Evolutionary conservation across 2,888 invertebrate genomes (phyloP).

Genomic region (Lagria hirta): DNA sequence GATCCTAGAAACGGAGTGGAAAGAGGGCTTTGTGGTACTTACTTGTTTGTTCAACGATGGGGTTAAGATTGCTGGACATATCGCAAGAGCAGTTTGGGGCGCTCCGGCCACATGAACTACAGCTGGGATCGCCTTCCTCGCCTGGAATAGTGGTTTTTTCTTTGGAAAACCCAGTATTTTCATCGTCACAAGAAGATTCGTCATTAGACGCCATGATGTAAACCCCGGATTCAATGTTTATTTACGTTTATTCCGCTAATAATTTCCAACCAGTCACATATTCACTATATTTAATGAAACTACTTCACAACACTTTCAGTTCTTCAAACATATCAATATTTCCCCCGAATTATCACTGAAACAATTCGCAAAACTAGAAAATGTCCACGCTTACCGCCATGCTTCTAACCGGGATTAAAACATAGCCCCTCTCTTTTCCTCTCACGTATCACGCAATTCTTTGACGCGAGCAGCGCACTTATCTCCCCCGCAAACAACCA

Average conservation of each 20-base stretch:
- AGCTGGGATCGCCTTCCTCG: constrained; percentile 8
- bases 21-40: no score
- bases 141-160: constrained; percentile 1
- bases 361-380: constrained; percentile 34
- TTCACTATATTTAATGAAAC: constrained; percentile 21
- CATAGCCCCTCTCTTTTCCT: constrained; percentile 9
- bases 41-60: constrained; percentile 23
- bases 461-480: background rate
- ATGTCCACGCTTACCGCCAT: constrained; percentile 46
- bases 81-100: constrained; percentile 34
- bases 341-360: constrained; percentile 31
- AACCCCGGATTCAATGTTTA: constrained; percentile 33
- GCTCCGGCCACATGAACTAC: constrained; percentile 11
- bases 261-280: constrained; percentile 14
- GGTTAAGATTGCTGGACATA: constrained; percentile 27
- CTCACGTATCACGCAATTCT: constrained; percentile 16
- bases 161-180: constrained; percentile 40
- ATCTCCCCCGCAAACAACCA: no score
- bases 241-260: constrained; percentile 20
- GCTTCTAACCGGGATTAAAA: constrained; percentile 41
- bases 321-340: constrained; percentile 14
- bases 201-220: constrained; percentile 46
- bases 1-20: no score
- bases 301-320: constrained; percentile 16
- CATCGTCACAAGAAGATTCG: constrained; percentile 42